Base-by-base conservation (phyloP, 2,113 vertebrate genomes). In the Nycticryphes semicollaris region DNA sequence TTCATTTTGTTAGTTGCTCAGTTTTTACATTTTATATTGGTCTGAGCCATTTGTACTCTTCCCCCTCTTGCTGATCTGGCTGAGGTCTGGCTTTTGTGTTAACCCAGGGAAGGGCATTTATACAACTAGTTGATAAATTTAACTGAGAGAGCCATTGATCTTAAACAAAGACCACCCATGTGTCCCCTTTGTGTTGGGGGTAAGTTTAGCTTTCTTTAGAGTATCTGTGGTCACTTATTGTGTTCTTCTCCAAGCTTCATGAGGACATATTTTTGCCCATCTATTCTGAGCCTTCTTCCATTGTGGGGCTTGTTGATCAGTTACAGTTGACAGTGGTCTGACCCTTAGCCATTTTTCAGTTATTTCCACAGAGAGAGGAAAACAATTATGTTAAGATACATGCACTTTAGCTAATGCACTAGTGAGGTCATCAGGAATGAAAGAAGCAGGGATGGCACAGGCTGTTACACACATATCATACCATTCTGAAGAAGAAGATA, bases 401-500 rank as follows among this genome's bases (percentile, higher is more conserved):
- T 95, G 66, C 60, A 43, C 91, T 97, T 96, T 83, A 96, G 54
- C 59, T 91, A 83, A 95, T 94, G 94, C 80, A 76, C 23, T 77
- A 51, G 85, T 94, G 88, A 94, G 89, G 68, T 96, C 66, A 93
- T 93, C 84, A 78, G 62, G 75, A 91, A 94, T 83, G 59, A 93
- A 79, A 92, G 62, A 28, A 75, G 63, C n/a, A 87, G 69, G 76
- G 56, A 57, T 90, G 72, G 21, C 33, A 35, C 27, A 73, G 54
- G 35, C 53, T 91, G 24, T 90, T 88, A 37, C 9, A 54, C 12
- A 27, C 59, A 13, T 83, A 83, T 51, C 64, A 84, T 64, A 90
- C 72, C 35, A 35, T 77, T 77, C 31, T 76, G 64, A 81, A 74
- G 69, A 84, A 92, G 53, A 12, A 76, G 22, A 33, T 21, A 89